Conservation (phyloP, 2,797 vertebrate species). For the Danio jaintianensis region DNA sequence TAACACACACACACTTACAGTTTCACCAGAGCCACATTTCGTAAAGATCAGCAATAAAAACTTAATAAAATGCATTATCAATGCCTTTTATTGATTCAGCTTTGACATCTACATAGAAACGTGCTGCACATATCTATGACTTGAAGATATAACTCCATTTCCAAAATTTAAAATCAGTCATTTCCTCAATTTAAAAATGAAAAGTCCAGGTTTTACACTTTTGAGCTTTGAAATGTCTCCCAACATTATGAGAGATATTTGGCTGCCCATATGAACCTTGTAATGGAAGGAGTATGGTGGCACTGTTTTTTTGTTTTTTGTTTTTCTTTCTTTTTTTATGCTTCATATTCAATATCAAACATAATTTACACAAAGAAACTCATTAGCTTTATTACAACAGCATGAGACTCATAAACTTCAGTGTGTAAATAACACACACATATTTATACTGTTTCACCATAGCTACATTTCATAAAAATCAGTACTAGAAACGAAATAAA, state of each 20-base stretch:
- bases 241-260: too few relatives aligned
- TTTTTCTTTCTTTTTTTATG: too few relatives aligned
- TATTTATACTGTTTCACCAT: neutral
- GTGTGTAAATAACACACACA: conserved; percentile 83
- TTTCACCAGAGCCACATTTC: conserved; percentile 10
- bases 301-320: too few relatives aligned
- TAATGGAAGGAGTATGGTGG: too few relatives aligned
- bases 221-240: too few relatives aligned
- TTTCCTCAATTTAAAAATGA: too few relatives aligned
- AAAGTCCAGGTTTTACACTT: too few relatives aligned
- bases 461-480: too few relatives aligned
- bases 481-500: too few relatives aligned
- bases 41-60: conserved; percentile 31
- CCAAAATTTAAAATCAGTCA: too few relatives aligned
- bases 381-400: conserved; percentile 96
- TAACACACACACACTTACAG: conserved; percentile 77
- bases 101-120: conserved; percentile 98
- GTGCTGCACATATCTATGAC: conserved; percentile 92
- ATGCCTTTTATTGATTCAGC: conserved; percentile 60
- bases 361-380: conserved; percentile 88
- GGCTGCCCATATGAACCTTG: too few relatives aligned
- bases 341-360: too few relatives aligned
- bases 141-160: conserved; percentile 96
- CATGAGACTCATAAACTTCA: conserved; percentile 87
- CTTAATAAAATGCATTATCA: conserved; percentile 40